Percentiles rank a stretch among this genome's conserved stretches.
Evolutionary conservation across 1,140 invertebrate species (phyloP).

Genomic region (Euwallacea fornicatus): DNA sequence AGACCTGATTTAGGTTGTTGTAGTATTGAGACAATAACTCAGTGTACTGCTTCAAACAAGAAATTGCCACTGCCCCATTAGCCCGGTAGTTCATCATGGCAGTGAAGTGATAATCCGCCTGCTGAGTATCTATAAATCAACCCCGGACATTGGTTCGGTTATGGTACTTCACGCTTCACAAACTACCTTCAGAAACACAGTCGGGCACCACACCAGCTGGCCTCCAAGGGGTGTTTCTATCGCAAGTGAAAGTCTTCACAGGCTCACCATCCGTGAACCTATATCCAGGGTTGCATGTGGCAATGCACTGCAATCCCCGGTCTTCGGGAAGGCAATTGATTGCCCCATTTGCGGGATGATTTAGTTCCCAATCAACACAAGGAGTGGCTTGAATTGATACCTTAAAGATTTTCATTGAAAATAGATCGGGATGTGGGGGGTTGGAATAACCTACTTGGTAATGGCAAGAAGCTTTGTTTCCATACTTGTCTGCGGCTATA

Average conservation of each 20-base stretch:
- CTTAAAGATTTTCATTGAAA: conserved; percentile 13
- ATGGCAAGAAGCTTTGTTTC: conserved; percentile 87
- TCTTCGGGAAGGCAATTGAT: conserved; percentile 84
- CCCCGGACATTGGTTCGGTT: not conserved
- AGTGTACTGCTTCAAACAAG: conserved; percentile 85
- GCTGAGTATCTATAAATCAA: conserved; percentile 75
- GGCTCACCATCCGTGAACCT: conserved; percentile 89
- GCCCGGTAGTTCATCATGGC: conserved; percentile 87
- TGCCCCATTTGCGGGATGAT: conserved; percentile 82
- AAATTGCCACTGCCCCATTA: conserved; percentile 80
- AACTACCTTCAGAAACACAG: conserved; percentile 85
- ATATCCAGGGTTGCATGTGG: conserved; percentile 88
- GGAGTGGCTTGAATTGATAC: conserved; percentile 87
- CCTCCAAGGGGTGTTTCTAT: conserved; percentile 75
- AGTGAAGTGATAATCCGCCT: conserved; percentile 90
- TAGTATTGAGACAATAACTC: conserved; percentile 83
- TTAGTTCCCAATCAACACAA: conserved; percentile 92
- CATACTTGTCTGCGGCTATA: conserved; percentile 82
- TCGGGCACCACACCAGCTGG: conserved; percentile 87
- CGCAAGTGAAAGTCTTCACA: conserved; percentile 83
- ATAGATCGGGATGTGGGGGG: not conserved
- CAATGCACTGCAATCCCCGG: conserved; percentile 82
- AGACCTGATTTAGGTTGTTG: conserved; percentile 72
- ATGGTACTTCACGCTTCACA: not conserved
- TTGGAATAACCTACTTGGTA: conserved; percentile 76